Base-by-base conservation (phyloP, 2,113 vertebrate species). In the Xiphophorus hellerii region DNA sequence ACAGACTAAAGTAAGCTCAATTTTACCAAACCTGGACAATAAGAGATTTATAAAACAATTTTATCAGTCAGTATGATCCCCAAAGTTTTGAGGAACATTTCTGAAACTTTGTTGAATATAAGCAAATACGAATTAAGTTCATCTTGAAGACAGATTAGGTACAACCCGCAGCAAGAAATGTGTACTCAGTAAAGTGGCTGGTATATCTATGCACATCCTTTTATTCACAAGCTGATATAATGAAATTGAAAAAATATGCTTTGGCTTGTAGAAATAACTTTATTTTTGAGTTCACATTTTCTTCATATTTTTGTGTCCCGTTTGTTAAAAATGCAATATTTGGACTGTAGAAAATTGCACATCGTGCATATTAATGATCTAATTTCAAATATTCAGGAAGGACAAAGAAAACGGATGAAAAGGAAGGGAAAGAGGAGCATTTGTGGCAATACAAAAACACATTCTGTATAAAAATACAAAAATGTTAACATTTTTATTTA, bases 361-460 rank as follows among this genome's bases (percentile, higher is more conserved):
- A 76, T 48, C 3, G 69, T 82, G 13, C 3, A 42, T 71, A 44
- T 73, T 76, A 66, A 81, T n/a, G 42, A 80, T 22, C 13, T 66
- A 72, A 64, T 67, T 73, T 28, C 39, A 83, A 67, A 68, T 66
- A 58, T 54, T 78, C 51, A 78, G 11, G 48, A 67, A 42, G 20
- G 20, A 75, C 54, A 70, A n/a, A 13, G 7, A 44, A 62, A 31
- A 62, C 14, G 28, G 25, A 58, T 22, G 51, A 8, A 54, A 6
- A 25, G 6, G 7, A 54, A 25, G 15, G 5, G 22, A 25, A 25
- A 54, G 51, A 17, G 8, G 7, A 54, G 22, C 20, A 54, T 54
- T 22, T 54, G 6, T 25, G 51, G 22, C 22, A 54, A n/a, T n/a
- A 58, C 25, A 58, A n/a, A 7, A 25, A 20, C 20, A 8, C 22